Percentiles rank a stretch among this genome's conserved stretches.
These are phyloP conservation scores for Antitype chi DNA, from an alignment of 2,888 invertebrate genomes.

Conservation along the genomic window DNA sequence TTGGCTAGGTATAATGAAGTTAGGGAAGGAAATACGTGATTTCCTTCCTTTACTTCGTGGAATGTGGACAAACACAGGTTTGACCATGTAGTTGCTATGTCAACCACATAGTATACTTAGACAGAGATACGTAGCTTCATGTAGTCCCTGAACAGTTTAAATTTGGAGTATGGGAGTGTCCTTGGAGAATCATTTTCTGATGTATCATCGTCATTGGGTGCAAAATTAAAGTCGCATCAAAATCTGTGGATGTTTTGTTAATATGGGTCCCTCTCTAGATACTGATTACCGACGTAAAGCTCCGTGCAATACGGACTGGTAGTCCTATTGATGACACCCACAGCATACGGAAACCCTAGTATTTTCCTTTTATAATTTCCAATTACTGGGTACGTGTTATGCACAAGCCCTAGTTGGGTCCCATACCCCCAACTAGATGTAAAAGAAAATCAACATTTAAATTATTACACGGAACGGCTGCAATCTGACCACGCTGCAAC, in stretches of 20 bases:
- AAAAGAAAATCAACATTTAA: neutral
- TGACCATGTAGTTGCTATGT: neutral
- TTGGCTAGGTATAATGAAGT: neutral
- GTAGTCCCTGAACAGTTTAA: neutral
- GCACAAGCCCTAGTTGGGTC: neutral
- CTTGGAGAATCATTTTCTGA: neutral
- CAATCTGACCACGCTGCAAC: conserved; percentile 9
- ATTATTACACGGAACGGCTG: neutral
- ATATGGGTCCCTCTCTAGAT: neutral
- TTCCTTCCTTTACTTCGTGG: conserved; percentile 33
- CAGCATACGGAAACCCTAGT: neutral
- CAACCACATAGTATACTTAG: neutral
- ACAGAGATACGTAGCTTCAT: neutral
- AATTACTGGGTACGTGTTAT: neutral
- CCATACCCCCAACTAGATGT: neutral
- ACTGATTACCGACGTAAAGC: neutral
- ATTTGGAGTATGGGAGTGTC: too few species aligned
- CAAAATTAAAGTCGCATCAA: neutral
- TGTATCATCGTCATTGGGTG: neutral
- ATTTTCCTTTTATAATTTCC: neutral
- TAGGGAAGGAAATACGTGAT: conserved; percentile 33
- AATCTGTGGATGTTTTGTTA: neutral
- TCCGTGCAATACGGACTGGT: neutral
- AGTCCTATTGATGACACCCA: neutral
- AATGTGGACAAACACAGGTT: neutral